Base-by-base conservation (phyloP, 2,113 vertebrate genomes). In the Turnix velox region DNA sequence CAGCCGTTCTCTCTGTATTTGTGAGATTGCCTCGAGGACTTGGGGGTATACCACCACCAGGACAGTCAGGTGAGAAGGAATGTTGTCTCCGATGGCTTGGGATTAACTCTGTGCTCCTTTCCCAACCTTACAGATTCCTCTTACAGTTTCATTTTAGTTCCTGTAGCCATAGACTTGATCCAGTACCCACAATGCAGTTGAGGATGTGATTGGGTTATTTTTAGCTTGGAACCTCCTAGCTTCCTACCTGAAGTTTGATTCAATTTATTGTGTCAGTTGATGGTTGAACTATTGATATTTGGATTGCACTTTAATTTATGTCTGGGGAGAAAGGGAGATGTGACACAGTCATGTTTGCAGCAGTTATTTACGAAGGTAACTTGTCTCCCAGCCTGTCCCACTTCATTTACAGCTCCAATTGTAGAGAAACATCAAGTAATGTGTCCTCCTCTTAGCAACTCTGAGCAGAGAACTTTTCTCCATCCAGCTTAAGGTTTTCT, bases 1-100 rank as follows among this genome's bases (percentile, higher is more conserved):
- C 99, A 0, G 99, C 99, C 0, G 99, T 99, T 35, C 98, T 99
- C n/a, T 99, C 99, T 7, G 99, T 99, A 71, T 99, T 99, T 7
- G 99, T 99, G 76, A 98, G 99, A 96, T 97, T 99, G 96, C 99
- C 99, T 80, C 98, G 99, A 78, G 99, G 99, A 62, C 97, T 98
- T 4, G 98, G 99, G 24, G 99, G 99, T 37, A 99, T 99, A 45
- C 99, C 99, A 42, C 99, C 99, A 61, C 99, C 99, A 12, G 99
- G 99, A 94, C 99, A 99, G 97, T 99, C 99, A 75, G 99, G 99
- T 99, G 96, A 98, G 98, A 87, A 40, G 27, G 7, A 1, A 1
- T 28, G 0, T 13, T 9, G 6, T 37, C 59, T 73, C 81, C 13
- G 1, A 12, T 58, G 72, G 10, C 12, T 52, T 30, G 35, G 14